Evolutionary conservation across 2,888 invertebrate genomes (phyloP), one percentile per base, ranked within the genome.

Genomic region (Folsomia manolachei): DNA sequence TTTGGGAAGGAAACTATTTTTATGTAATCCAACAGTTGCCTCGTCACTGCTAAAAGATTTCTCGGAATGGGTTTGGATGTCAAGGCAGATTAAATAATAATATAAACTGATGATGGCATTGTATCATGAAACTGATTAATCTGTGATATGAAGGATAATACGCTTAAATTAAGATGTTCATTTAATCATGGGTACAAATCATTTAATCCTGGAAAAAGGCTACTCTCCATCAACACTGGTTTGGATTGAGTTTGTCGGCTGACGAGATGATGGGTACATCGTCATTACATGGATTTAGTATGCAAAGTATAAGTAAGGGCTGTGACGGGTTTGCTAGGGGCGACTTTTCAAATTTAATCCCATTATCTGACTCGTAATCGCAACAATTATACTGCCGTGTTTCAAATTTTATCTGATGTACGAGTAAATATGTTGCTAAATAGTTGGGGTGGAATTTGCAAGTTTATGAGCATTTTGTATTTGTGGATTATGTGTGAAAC

Each of bases 331-430:
- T n/a, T 51, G 51, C 56, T 19, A 56, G 4, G 21, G 56, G 56
- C 56, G 56, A 19, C 56, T 56, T n/a, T 7, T 56, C 56, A 56
- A 56, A 56, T 56, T 56, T 56, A 56, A 56, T 56, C 56, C 56
- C 11, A 56, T 56, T 56, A 56, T 56, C 56, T 56, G 18, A 14
- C 4, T 19, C n/a, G 7, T 56, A 7, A 56, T 56, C 56, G 56
- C 18, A 56, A n/a, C 56, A 56, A 56, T n/a, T 14, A 56, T 18
- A 4, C 4, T 39, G 39, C 39, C 4, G n/a, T n/a, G n/a, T n/a
- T n/a, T n/a, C n/a, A n/a, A n/a, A n/a, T n/a, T n/a, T 39, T 39
- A 39, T 39, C 39, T 39, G n/a, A n/a, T n/a, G n/a, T n/a, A n/a
- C n/a, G n/a, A n/a, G n/a, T n/a, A n/a, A n/a, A n/a, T n/a, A n/a